Evolutionary conservation across 2,797 vertebrate genomes (phyloP).

Genomic region (Melanogrammus aeglefinus): DNA sequence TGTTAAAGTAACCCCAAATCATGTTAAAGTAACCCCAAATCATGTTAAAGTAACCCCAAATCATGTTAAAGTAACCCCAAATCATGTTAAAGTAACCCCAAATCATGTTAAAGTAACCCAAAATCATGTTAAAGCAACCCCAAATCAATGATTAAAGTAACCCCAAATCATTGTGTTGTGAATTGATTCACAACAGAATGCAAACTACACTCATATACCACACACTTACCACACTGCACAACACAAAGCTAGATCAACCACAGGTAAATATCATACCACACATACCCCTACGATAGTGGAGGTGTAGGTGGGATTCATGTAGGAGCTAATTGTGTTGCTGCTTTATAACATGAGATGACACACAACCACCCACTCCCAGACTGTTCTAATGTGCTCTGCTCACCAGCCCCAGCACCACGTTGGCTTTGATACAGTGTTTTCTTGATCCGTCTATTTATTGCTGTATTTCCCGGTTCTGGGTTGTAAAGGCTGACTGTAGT

Average conservation of each 20-base stretch:
- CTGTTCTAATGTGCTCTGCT: not conserved
- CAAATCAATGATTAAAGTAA: no score
- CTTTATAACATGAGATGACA: not conserved
- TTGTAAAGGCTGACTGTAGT: not conserved
- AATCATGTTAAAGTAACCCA: no score
- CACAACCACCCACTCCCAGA: not conserved
- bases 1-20: no score
- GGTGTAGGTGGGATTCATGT: not conserved
- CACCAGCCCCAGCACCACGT: not conserved
- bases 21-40: no score
- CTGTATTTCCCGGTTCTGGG: not conserved
- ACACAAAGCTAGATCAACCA: not conserved
- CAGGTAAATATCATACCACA: not conserved
- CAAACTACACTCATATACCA: constrained; percentile 10
- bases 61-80: no score
- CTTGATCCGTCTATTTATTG: constrained; percentile 2
- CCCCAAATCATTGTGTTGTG: no score
- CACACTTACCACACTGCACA: not conserved
- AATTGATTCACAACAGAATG: constrained; percentile 13
- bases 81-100: no score
- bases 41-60: no score
- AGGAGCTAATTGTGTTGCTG: not conserved
- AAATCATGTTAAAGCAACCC: no score
- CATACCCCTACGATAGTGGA: not conserved
- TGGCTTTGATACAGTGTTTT: not conserved